phyloP scores from a whole-genome alignment of 2,113 vertebrate species.

The Aramus guarauna region DNA sequence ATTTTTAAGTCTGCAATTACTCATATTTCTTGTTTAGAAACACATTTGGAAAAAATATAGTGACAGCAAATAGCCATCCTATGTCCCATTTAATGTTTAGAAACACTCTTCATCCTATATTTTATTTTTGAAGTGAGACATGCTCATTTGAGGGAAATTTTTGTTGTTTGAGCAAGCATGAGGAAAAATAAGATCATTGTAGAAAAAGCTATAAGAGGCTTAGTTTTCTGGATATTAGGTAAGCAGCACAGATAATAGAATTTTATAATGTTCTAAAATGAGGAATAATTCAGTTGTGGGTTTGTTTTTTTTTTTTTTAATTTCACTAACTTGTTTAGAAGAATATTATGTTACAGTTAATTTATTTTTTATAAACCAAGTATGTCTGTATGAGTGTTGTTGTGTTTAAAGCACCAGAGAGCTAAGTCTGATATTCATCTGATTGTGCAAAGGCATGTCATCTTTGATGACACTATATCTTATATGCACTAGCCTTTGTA shows the following conservation, averaged over 20 bases:
- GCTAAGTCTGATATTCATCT: background rate
- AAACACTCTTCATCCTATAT: background rate
- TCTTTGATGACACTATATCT: background rate
- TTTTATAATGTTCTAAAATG: background rate
- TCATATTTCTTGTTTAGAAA: background rate
- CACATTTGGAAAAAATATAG: background rate
- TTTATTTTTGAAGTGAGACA: background rate
- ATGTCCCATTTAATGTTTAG: background rate
- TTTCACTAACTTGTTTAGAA: background rate
- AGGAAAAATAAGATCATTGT: background rate
- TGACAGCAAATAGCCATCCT: background rate
- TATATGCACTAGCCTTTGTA: background rate
- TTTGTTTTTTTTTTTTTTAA: background rate
- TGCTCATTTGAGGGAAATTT: background rate
- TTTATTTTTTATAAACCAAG: background rate
- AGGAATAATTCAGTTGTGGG: background rate
- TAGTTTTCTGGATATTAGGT: background rate
- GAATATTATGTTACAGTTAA: background rate
- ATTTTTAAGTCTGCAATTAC: background rate
- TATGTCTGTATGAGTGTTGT: background rate
- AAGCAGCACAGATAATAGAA: background rate
- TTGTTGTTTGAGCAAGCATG: background rate
- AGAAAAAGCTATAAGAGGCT: background rate
- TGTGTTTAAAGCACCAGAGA: background rate
- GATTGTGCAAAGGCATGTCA: background rate